Evolutionary conservation across 2,113 vertebrate genomes (phyloP), one percentile per base, ranked within the genome.

Genomic region (Perca schrenkii): DNA sequence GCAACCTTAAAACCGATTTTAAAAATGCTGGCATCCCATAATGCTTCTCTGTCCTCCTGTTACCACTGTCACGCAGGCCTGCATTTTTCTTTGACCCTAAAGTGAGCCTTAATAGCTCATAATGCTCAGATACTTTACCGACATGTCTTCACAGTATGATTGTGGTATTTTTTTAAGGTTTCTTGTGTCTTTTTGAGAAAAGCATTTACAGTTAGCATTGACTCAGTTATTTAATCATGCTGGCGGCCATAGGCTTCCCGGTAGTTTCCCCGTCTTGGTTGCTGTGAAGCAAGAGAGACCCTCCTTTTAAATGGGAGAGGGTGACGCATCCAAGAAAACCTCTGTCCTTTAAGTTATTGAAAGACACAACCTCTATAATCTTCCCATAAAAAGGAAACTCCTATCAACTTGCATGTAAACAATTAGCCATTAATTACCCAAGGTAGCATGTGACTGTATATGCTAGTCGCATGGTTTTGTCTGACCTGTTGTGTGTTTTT

Each of bases 401-500:
- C 28, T 50, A 8, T 17, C 36, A 66, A n/a, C 58, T 70, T 65
- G 47, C 53, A 67, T 52, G 79, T 36, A 49, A 84, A 86, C 68
- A 83, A 67, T 86, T 67, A 81, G 19, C 52, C 60, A 57, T 85
- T 54, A 70, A 74, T 72, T 78, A 49, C 64, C 56, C 43, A 36
- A 34, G 66, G 74, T 82, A 77, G 52, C 25, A n/a, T 50, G 68
- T 78, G 57, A 61, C 75, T 57, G 61, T 21, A 54, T 46, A 13
- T 57, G 60, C 65, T 28, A 1, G 25, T 49, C 66, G 36, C 54
- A 66, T 76, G 58, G n/a, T 68, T 82, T 89, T 67, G 56, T 57
- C 72, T 78, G 76, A 79, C 80, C 85, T 16, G 71, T 74, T 85
- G 90, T 86, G 74, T 77, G 77, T 47, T 86, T 81, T 81, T 90